Evolutionary conservation across 2,888 invertebrate species (phyloP).

Genomic region (Frankliniella fusca): DNA sequence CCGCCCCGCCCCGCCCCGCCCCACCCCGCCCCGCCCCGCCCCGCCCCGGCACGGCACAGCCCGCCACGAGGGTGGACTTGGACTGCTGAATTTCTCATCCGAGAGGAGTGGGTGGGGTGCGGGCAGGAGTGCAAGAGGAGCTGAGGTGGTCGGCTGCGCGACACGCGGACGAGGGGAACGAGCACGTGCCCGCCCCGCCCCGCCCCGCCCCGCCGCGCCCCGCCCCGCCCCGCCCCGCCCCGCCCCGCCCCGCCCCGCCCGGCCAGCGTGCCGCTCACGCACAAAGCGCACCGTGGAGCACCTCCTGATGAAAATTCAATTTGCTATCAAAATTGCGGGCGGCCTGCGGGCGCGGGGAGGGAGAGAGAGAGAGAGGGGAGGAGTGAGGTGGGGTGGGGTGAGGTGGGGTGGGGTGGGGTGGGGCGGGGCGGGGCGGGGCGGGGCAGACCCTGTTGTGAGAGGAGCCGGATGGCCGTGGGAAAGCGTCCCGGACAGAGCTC

Average conservation of each 20-base stretch:
- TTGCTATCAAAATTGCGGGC: constrained; percentile 14
- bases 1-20: too few species aligned
- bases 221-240: too few species aligned
- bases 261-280: not conserved
- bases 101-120: not conserved
- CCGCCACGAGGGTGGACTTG: not conserved
- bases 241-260: too few species aligned
- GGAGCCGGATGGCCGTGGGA: too few species aligned
- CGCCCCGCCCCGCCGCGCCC: not conserved
- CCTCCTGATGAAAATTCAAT: constrained; percentile 19
- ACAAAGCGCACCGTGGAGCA: too few species aligned
- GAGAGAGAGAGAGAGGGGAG: not conserved
- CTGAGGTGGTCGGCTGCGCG: not conserved
- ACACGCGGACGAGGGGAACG: not conserved
- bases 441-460: not conserved
- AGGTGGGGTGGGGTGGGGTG: not conserved
- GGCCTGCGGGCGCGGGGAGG: not conserved
- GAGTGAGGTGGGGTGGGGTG: not conserved
- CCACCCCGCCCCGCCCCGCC: too few species aligned
- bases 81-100: not conserved
- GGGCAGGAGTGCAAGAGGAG: not conserved
- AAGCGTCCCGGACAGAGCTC: too few species aligned
- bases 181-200: not conserved
- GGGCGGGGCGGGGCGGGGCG: not conserved
- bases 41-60: not conserved